A percentile compares a stretch with the other conserved stretches of the same genome.
Evolutionary conservation across 2,888 invertebrate genomes (phyloP).

Genomic region (Lochmaea capreae): DNA sequence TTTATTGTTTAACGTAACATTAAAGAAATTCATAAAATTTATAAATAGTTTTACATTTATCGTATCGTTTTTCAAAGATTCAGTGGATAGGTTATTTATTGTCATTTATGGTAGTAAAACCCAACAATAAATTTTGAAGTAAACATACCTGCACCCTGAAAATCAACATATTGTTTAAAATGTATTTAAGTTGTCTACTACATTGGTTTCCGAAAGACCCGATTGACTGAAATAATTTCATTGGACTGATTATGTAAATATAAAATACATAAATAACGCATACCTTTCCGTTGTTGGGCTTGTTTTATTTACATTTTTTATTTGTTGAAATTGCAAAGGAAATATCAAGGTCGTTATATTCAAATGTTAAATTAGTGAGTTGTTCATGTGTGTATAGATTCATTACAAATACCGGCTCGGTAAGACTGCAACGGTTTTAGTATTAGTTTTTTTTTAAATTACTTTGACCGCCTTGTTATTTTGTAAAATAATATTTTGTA

Average conservation of each 20-base stretch:
- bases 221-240: neutral
- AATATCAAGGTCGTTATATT: constrained; percentile 1
- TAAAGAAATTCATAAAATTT: no score
- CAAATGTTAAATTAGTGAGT: neutral
- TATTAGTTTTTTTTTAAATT: neutral
- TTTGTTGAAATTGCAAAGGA: neutral
- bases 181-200: neutral
- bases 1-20: no score
- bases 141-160: no score
- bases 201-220: constrained; percentile 1
- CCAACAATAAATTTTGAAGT: no score
- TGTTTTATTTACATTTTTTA: constrained; percentile 15
- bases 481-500: neutral
- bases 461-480: neutral
- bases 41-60: no score
- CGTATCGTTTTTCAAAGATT: no score
- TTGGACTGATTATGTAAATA: constrained; percentile 11
- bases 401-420: neutral
- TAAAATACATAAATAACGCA: neutral
- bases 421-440: neutral
- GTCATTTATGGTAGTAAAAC: no score
- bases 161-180: no score
- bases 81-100: no score
- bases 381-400: constrained; percentile 2
- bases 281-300: neutral